Evolutionary conservation across 2,797 vertebrate species (phyloP).

Genomic region (Huso huso): DNA sequence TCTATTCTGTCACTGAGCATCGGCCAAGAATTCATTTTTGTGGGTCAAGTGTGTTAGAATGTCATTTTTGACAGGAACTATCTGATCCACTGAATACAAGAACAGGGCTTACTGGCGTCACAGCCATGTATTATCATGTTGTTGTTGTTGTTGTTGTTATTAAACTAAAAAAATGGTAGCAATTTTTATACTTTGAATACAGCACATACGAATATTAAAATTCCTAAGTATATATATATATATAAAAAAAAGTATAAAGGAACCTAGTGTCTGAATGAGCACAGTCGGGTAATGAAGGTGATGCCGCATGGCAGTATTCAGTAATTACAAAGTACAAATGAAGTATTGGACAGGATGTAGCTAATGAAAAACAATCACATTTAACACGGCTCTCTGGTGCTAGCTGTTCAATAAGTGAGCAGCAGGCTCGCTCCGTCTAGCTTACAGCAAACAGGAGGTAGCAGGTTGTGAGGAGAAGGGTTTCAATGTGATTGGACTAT

Average conservation of each 20-base stretch:
- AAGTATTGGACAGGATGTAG: slow-evolving; percentile 78
- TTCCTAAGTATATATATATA: neutral
- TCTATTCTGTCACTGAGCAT: slow-evolving; percentile 56
- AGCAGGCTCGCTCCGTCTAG: slow-evolving; percentile 71
- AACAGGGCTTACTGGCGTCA: slow-evolving; percentile 34
- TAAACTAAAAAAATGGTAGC: too few relatives aligned
- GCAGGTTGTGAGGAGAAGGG: slow-evolving; percentile 72
- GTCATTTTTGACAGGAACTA: slow-evolving; percentile 67
- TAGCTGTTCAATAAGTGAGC: slow-evolving; percentile 90
- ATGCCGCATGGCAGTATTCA: slow-evolving; percentile 66
- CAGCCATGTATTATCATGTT: too few relatives aligned
- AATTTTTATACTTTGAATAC: too few relatives aligned
- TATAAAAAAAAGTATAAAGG: neutral
- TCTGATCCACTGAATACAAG: slow-evolving; percentile 57
- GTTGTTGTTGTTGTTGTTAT: too few relatives aligned
- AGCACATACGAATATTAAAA: too few relatives aligned
- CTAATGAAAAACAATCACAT: slow-evolving; percentile 96
- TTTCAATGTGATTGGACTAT: slow-evolving; percentile 99
- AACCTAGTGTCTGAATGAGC: slow-evolving; percentile 3
- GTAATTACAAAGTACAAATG: slow-evolving; percentile 70
- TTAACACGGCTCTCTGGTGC: slow-evolving; percentile 84
- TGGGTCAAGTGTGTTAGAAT: slow-evolving; percentile 67
- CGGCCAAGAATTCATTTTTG: slow-evolving; percentile 64
- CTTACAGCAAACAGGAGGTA: slow-evolving; percentile 91
- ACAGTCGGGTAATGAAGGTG: slow-evolving; percentile 57